phyloP scores from a whole-genome alignment of 2,113 vertebrate species.

The Neopipo cinnamomea region DNA sequence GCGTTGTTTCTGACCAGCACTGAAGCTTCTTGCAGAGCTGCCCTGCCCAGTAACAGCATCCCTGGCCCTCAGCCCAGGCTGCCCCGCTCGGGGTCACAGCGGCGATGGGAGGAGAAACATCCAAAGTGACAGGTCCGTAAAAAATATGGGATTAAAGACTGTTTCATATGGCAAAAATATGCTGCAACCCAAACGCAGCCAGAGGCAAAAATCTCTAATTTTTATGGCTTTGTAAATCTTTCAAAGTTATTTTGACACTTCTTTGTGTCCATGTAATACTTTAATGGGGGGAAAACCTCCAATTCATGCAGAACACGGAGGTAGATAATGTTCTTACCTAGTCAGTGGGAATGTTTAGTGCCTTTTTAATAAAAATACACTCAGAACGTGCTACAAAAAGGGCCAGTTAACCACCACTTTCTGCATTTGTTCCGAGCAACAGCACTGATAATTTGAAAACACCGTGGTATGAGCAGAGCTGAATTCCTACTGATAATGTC shows the following conservation, averaged over 20 bases:
- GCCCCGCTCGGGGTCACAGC: background rate
- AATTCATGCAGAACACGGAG: background rate
- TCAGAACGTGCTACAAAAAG: background rate
- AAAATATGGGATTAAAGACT: background rate
- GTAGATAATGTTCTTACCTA: background rate
- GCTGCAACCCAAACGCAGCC: background rate
- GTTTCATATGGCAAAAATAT: background rate
- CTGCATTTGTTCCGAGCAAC: background rate
- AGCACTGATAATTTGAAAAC: background rate
- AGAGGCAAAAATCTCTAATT: background rate
- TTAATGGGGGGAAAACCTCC: fast-evolving
- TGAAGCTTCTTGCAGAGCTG: background rate
- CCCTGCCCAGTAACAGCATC: background rate
- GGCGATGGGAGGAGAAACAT: background rate
- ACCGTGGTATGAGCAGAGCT: background rate
- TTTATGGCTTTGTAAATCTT: background rate
- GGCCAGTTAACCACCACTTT: background rate
- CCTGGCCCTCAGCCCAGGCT: background rate
- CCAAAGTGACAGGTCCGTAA: background rate
- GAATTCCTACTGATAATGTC: background rate
- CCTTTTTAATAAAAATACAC: background rate
- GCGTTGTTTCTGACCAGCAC: background rate
- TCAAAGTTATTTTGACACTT: background rate
- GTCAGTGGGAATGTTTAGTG: background rate
- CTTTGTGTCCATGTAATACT: background rate